Evolutionary conservation across 2,113 vertebrate species (phyloP), one percentile per base, ranked within the genome.

Genomic region (Corvus moneduloides): DNA sequence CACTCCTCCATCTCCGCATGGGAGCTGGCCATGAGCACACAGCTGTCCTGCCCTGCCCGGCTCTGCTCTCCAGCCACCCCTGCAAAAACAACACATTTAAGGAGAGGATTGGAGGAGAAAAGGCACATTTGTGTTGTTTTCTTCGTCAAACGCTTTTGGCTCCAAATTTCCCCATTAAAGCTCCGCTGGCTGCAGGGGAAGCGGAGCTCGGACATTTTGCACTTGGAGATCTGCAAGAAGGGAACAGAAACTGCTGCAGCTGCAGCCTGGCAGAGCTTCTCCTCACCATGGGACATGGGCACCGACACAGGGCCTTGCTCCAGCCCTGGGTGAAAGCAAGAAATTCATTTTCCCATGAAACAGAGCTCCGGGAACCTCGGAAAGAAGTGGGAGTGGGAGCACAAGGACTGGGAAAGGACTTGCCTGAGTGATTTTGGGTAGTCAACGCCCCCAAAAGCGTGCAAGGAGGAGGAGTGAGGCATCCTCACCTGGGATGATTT

Each of bases 1-100:
- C 99, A 99, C 49, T 99, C 99, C 33, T 99, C 99, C 99, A 99
- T 98, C 94, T 99, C 99, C 0, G 97, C 95, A 95, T 99, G 99
- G n/a, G 99, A 99, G 86, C 90, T 98, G 23, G 99, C 99, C 99
- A 99, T 99, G 89, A 99, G 98, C 78, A 99, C 97, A 0, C 97
- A 98, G 9, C 98, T 92, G 77, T 99, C 99, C 90, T 97, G 97
- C 64, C 96, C 97, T 1, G 86, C 35, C 32, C 98, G 97, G 93
- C 87, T 98, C 87, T 98, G 98, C 62, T 99, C 99, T 46, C 97
- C 98, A 3, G 89, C 97, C 28, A 75, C 19, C 16, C 97, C 99
- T 99, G 97, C 23, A 64, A 89, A 96, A 22, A 73, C n/a, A 30
- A 5, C 7, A 13, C 19, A 20, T 18, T 48, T 6, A 7, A 13